Conservation (phyloP, 2,113 vertebrate species). For the Tetraodon nigroviridis region DNA sequence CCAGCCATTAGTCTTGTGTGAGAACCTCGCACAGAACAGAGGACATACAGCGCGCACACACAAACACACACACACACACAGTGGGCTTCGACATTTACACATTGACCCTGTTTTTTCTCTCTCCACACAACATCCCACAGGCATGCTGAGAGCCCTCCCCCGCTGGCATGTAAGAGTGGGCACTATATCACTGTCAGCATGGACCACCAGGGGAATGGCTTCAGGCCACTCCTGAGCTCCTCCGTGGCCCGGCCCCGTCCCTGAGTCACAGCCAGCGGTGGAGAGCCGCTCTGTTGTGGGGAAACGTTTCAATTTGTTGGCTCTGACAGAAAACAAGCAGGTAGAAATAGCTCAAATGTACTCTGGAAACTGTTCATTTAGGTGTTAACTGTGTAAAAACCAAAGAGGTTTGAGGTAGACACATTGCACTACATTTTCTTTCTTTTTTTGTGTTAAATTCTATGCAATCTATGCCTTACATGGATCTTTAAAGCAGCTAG, state of each 20-base stretch:
- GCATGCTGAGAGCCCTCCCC: slow-evolving; percentile 62
- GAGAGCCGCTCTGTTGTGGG: slow-evolving; percentile 54
- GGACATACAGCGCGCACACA: slow-evolving; percentile 22
- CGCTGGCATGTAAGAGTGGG: slow-evolving; percentile 75
- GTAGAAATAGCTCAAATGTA: slow-evolving; percentile 58
- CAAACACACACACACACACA: slow-evolving; percentile 11
- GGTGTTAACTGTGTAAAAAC: slow-evolving; percentile 24
- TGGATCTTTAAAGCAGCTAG: too few relatives aligned
- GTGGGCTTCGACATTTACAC: not conserved
- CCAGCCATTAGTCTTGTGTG: slow-evolving; percentile 67
- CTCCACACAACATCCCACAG: slow-evolving; percentile 41
- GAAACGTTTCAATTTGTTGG: slow-evolving; percentile 63
- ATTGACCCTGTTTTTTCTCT: slow-evolving; percentile 29
- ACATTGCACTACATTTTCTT: too few relatives aligned
- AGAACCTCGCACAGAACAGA: slow-evolving; percentile 48
- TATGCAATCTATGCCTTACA: too few relatives aligned
- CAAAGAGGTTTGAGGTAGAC: slow-evolving; percentile 23
- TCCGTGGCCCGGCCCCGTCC: slow-evolving; percentile 59
- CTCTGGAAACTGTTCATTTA: slow-evolving; percentile 48
- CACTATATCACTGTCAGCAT: slow-evolving; percentile 84
- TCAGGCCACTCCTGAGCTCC: slow-evolving; percentile 57
- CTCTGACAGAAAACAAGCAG: slow-evolving; percentile 59
- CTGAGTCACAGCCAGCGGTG: slow-evolving; percentile 72
- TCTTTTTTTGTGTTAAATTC: too few relatives aligned
- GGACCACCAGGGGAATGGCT: slow-evolving; percentile 78